phyloP scores from a whole-genome alignment of 37 sponge, comb jelly and placozoan species.

The Hormiphora californensis region DNA sequence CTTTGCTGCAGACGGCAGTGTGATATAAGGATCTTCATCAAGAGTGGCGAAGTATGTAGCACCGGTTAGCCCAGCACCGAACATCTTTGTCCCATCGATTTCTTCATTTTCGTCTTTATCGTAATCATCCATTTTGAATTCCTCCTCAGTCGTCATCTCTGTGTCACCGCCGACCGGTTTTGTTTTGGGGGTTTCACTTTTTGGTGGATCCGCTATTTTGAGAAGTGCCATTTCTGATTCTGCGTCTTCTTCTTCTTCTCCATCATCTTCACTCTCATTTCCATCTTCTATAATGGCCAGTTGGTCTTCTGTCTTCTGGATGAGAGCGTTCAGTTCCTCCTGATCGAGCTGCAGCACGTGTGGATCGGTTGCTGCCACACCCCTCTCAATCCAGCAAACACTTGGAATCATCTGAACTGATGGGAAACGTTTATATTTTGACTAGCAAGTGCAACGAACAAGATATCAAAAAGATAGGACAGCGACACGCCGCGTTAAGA shows the following conservation, averaged over 20 bases:
- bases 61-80: slow-evolving; percentile 62
- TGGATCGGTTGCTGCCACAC: slow-evolving; percentile 33
- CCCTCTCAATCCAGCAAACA: slow-evolving; percentile 32
- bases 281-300: slow-evolving; percentile 2
- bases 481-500: too few relatives aligned
- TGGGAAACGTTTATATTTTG: too few relatives aligned
- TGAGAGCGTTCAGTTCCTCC: slow-evolving; percentile 32
- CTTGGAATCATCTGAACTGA: slow-evolving; percentile 18
- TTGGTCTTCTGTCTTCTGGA: background rate
- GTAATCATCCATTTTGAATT: slow-evolving; percentile 45
- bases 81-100: slow-evolving; percentile 15
- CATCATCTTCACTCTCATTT: background rate
- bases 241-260: background rate
- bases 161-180: background rate
- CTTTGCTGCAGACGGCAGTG: slow-evolving; percentile 61
- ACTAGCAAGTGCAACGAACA: too few relatives aligned
- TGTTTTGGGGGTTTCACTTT: background rate
- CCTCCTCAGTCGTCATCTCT: slow-evolving; percentile 38
- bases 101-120: slow-evolving; percentile 27
- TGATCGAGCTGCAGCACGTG: background rate
- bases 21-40: slow-evolving; percentile 87
- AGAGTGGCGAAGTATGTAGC: slow-evolving; percentile 71
- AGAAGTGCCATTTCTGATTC: too few relatives aligned
- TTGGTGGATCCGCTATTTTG: too few relatives aligned
- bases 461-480: too few relatives aligned